Evolutionary conservation across 2,113 vertebrate species (phyloP).

Genomic region (Oreochromis tanganicae): DNA sequence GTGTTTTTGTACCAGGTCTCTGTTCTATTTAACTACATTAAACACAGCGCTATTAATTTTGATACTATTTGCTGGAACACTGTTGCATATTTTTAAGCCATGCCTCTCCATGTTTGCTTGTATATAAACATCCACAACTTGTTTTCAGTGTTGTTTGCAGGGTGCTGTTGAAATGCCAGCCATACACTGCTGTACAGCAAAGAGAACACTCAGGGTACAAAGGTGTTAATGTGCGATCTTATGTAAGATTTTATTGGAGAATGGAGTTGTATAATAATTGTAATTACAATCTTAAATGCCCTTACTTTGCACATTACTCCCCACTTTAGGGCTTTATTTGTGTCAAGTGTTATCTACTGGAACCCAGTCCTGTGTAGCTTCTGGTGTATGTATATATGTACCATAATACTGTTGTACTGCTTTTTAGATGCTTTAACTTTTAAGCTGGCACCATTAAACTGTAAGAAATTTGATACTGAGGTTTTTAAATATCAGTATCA

Average conservation of each 20-base stretch:
- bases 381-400: background rate
- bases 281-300: background rate
- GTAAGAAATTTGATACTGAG: background rate
- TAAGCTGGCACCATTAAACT: background rate
- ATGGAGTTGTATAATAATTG: slow-evolving; percentile 6
- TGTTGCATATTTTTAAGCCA: background rate
- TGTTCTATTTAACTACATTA: background rate
- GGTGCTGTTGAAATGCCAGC: background rate
- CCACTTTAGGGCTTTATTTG: background rate
- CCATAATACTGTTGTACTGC: background rate
- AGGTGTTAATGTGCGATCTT: slow-evolving; percentile 25
- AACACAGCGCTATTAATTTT: background rate
- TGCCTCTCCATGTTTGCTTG: background rate
- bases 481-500: background rate
- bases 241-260: slow-evolving; percentile 12
- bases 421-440: background rate
- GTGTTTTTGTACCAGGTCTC: background rate
- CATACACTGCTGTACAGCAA: background rate
- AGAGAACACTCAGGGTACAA: background rate
- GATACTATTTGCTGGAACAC: background rate
- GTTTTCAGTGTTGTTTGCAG: background rate
- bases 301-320: slow-evolving; percentile 1
- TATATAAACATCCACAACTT: background rate
- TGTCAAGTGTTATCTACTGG: background rate
- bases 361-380: background rate